Evolutionary conservation across 2,888 invertebrate genomes (phyloP).

Genomic region (Anthrax anthrax): DNA sequence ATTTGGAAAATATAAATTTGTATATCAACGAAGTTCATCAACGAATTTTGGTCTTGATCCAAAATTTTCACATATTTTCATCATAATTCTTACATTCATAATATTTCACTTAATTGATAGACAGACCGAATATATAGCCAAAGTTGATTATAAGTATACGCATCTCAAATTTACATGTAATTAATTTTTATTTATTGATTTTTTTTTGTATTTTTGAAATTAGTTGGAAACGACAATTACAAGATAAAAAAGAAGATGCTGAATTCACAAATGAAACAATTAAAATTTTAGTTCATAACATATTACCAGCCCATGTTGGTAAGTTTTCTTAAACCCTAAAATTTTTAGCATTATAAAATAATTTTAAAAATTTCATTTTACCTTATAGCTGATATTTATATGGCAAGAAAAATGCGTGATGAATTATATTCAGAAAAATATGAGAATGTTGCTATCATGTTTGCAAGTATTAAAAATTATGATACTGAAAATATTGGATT

Average conservation of each 20-base stretch:
- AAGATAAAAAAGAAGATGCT: conserved; percentile 74
- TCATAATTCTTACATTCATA: conserved; percentile 55
- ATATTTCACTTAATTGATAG: conserved; percentile 75
- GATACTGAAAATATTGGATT: conserved; percentile 51
- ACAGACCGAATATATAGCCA: conserved; percentile 77
- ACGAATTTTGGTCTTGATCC: conserved; percentile 57
- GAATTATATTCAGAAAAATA: conserved; percentile 82
- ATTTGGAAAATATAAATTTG: conserved; percentile 41
- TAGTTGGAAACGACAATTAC: conserved; percentile 52
- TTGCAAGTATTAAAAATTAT: conserved; percentile 81
- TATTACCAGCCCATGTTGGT: conserved; percentile 87
- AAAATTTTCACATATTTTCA: conserved; percentile 56
- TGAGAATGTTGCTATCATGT: conserved; percentile 86
- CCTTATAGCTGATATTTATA: conserved; percentile 57
- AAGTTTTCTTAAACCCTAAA: conserved; percentile 19
- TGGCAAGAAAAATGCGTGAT: conserved; percentile 51
- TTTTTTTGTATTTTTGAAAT: too few species aligned
- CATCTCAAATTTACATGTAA: too few species aligned
- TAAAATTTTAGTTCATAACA: conserved; percentile 78
- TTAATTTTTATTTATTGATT: too few species aligned
- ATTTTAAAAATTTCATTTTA: not conserved
- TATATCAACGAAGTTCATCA: conserved; percentile 46
- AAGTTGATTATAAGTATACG: conserved; percentile 65
- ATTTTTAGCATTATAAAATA: not conserved
- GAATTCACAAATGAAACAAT: conserved; percentile 76